Percentiles rank a stretch among this genome's conserved stretches.
Evolutionary conservation across 2,888 invertebrate species (phyloP).

Genomic region (Eristalis intricaria): DNA sequence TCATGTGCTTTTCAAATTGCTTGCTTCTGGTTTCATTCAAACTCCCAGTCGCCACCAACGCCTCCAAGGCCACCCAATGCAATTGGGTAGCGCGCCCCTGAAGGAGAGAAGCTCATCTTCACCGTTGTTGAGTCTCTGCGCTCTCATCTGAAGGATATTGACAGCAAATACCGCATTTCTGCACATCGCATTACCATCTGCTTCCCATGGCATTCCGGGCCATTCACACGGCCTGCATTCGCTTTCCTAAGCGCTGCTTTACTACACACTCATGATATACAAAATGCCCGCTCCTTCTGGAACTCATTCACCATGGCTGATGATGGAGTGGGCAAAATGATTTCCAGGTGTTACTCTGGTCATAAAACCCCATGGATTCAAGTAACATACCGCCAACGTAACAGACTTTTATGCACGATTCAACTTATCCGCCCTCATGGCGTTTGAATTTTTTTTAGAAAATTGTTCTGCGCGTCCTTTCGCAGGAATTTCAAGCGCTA

Average conservation of each 20-base stretch:
- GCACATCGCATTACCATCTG: slow-evolving; percentile 50
- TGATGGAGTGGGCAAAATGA: slow-evolving; percentile 20
- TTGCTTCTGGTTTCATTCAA: not conserved
- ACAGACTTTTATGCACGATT: slow-evolving; percentile 65
- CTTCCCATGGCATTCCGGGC: slow-evolving; percentile 21
- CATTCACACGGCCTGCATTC: not conserved
- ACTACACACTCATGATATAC: not conserved
- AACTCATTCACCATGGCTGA: not conserved
- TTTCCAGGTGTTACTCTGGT: slow-evolving; percentile 69
- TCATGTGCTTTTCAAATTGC: not conserved
- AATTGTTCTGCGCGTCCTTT: slow-evolving; percentile 1
- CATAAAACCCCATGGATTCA: slow-evolving; percentile 70
- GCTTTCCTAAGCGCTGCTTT: not conserved
- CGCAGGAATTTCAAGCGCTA: not conserved
- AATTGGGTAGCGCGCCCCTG: not conserved
- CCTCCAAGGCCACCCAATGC: too few relatives aligned
- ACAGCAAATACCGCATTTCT: slow-evolving; percentile 68
- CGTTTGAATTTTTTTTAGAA: slow-evolving; percentile 39
- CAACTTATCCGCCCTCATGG: slow-evolving; percentile 38
- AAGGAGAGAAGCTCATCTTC: slow-evolving; percentile 9
- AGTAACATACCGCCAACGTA: slow-evolving; percentile 44
- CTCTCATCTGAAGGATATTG: slow-evolving; percentile 47
- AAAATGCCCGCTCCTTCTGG: slow-evolving; percentile 4
- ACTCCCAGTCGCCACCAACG: not conserved
- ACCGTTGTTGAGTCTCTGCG: not conserved